These are phyloP conservation scores for Pogonocichla stellata DNA, from an alignment of 2,113 vertebrate species.

Conservation along the genomic window DNA sequence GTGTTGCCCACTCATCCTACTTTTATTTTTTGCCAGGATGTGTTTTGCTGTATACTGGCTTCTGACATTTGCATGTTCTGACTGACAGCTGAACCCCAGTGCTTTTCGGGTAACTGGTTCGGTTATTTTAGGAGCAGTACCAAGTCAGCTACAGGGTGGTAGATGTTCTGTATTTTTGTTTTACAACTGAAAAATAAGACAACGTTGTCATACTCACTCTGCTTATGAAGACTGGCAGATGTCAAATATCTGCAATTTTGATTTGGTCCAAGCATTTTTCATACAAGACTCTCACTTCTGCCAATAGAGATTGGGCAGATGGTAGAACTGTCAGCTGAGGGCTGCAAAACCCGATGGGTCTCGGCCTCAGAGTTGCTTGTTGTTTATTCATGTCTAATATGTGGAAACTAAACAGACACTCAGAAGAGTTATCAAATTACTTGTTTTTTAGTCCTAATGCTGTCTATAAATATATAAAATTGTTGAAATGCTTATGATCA, in stretches of 20 bases:
- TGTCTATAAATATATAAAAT: slow-evolving; percentile 18
- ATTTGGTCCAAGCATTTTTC: slow-evolving; percentile 42
- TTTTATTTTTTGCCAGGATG: slow-evolving; percentile 14
- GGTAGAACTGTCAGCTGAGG: slow-evolving; percentile 42
- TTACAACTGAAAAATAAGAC: background rate
- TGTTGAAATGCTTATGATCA: background rate
- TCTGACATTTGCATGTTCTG: slow-evolving; percentile 15
- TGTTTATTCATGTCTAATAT: slow-evolving; percentile 68
- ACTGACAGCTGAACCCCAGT: background rate
- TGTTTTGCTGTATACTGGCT: background rate
- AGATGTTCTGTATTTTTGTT: background rate
- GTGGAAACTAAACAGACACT: slow-evolving; percentile 51
- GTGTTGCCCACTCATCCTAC: background rate
- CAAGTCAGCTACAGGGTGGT: background rate
- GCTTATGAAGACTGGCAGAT: slow-evolving; percentile 27
- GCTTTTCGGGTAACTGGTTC: background rate
- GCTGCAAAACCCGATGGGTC: slow-evolving; percentile 45
- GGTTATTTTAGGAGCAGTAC: slow-evolving; percentile 9
- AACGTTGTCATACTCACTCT: background rate
- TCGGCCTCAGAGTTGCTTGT: slow-evolving; percentile 28
- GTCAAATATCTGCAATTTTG: background rate
- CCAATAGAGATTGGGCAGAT: slow-evolving; percentile 57
- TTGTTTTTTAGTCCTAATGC: background rate
- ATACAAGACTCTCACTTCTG: slow-evolving; percentile 14
- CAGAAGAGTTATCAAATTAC: slow-evolving; percentile 11